These are phyloP conservation scores for Aradophagus sp. DNA, from an alignment of 1,140 invertebrate genomes.

Conservation along the genomic window DNA sequence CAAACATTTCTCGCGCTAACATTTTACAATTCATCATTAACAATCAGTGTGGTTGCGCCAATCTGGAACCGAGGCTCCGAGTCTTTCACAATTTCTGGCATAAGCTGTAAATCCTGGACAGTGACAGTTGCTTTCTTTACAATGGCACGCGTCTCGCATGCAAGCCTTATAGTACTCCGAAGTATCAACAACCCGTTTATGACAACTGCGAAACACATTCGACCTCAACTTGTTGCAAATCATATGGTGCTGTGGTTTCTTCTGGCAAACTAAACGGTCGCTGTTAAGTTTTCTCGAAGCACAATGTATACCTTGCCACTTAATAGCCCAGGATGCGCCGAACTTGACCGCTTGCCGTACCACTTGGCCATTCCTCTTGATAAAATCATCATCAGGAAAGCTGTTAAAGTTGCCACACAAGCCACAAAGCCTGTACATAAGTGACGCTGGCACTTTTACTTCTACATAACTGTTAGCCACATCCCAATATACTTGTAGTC, in stretches of 20 bases:
- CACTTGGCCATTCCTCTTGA: slow-evolving; percentile 18
- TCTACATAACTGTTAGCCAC: slow-evolving; percentile 15
- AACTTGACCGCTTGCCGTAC: slow-evolving; percentile 4
- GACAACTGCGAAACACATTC: slow-evolving; percentile 17
- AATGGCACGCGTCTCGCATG: slow-evolving; percentile 29
- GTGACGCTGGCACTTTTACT: not conserved
- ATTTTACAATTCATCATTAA: not conserved
- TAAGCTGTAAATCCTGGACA: slow-evolving; percentile 34
- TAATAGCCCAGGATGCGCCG: slow-evolving; percentile 30
- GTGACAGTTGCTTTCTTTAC: slow-evolving; percentile 22
- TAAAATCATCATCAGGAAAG: slow-evolving; percentile 30
- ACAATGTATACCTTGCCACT: slow-evolving; percentile 20
- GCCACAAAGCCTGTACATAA: slow-evolving; percentile 28
- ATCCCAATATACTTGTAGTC: slow-evolving; percentile 19
- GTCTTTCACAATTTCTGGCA: slow-evolving; percentile 11
- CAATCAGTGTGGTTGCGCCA: slow-evolving; percentile 28
- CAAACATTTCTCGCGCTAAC: not conserved
- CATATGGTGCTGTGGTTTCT: slow-evolving; percentile 9
- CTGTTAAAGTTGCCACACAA: slow-evolving; percentile 42
- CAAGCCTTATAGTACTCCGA: slow-evolving; percentile 21
- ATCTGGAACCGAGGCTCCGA: slow-evolving; percentile 7
- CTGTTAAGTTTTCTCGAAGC: slow-evolving; percentile 10
- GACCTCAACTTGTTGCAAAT: slow-evolving; percentile 28
- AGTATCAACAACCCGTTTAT: not conserved
- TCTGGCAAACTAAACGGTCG: slow-evolving; percentile 18